Conservation (phyloP, 1,140 invertebrate genomes). For the Caenorhabditis tropicalis region DNA sequence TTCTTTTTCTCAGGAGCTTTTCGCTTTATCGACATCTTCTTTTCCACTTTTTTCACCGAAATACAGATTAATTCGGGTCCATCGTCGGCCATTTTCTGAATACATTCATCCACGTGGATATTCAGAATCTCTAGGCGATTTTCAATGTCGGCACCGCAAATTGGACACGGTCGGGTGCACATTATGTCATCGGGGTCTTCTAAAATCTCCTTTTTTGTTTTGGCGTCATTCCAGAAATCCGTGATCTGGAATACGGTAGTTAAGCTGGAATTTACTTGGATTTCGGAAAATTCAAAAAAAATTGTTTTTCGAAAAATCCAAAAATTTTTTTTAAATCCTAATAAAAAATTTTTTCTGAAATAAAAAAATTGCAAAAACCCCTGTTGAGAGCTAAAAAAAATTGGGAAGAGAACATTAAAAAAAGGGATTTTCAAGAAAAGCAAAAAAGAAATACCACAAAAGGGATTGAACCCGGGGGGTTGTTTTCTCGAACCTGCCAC, state of each 20-base stretch:
- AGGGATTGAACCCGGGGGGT: too few species aligned
- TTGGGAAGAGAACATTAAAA: too few species aligned
- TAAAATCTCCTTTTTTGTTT: not conserved
- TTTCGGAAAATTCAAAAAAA: too few species aligned
- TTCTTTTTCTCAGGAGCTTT: not conserved
- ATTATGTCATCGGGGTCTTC: not conserved
- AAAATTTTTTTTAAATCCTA: too few species aligned
- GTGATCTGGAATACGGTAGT: slow-evolving; percentile 42
- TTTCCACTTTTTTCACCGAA: not conserved
- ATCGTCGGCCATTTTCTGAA: slow-evolving; percentile 5
- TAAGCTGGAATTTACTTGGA: too few species aligned
- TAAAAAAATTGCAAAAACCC: too few species aligned
- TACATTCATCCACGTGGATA: slow-evolving; percentile 22
- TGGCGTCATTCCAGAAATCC: not conserved
- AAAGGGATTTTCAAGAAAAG: not conserved
- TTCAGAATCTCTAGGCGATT: slow-evolving; percentile 10
- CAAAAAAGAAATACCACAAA: too few species aligned
- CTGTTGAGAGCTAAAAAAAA: too few species aligned
- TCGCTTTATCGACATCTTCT: not conserved
- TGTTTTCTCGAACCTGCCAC: too few species aligned
- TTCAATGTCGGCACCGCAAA: slow-evolving; percentile 2
- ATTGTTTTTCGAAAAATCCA: too few species aligned
- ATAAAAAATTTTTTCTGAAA: too few species aligned
- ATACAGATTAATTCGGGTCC: not conserved
- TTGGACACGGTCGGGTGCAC: not conserved